Evolutionary conservation across 2,888 invertebrate species (phyloP), one percentile per base, ranked within the genome.

Genomic region (Hirtodrosophila histrioides): DNA sequence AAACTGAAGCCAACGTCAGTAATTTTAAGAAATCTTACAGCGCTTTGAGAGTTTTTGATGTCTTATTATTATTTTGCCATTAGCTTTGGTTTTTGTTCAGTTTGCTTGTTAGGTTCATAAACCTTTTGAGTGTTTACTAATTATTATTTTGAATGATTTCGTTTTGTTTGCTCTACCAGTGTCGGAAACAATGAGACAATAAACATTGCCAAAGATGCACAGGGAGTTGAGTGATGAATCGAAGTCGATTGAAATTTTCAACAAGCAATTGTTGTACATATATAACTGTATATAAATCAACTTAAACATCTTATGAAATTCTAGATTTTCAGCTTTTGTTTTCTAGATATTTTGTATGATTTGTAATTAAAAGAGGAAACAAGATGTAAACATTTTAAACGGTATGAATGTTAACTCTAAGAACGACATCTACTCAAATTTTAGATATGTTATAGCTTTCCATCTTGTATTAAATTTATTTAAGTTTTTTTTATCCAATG

Each of bases 121-220:
- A 78, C 78, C 74, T 78, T 69, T 72, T 33, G 57, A 80, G 75
- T 80, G 74, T 46, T 64, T 78, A 44, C 53, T 58, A 75, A 78
- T 76, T 80, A 66, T 60, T 41, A 55, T 63, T 58, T 57, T 51
- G 54, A 51, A 49, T 44, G 43, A 36, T 29, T 50, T 50, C 27
- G 35, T 43, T 49, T 36, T 57, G 36, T 43, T 49, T 49, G 12
- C 51, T 17, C n/a, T 17, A 12, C 33, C 0, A 35, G 24, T 35
- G 37, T 24, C 27, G 11, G 9, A 17, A 41, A 40, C 40, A 4
- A 4, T 3, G 39, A 27, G 11, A 39, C 17, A 23, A 17, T 17
- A 17, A 1, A 17, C 17, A 17, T 17, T 17, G 17, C 17, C 17
- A 48, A n/a, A 40, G 23, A 17, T 40, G 3, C 9, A 29, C 17